Conservation (phyloP, 2,797 vertebrate genomes). For the Molossus molossus region DNA sequence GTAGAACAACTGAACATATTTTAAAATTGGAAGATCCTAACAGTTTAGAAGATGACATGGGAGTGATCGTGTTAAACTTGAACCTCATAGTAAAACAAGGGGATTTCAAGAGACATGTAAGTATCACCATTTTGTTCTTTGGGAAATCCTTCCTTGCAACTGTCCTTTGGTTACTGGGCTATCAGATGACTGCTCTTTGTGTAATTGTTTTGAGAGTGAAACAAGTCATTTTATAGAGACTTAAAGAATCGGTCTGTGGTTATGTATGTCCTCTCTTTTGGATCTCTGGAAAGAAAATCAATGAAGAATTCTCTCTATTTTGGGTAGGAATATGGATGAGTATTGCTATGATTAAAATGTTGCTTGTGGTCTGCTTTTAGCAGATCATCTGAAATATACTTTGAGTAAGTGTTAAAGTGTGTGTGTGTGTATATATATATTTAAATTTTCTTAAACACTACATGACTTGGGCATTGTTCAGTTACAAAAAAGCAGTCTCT, state of each 20-base stretch:
- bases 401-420: slow-evolving; percentile 12
- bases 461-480: not conserved
- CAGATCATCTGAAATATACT: not conserved
- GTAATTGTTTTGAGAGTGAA: not conserved
- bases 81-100: slow-evolving; percentile 94
- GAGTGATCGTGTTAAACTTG: slow-evolving; percentile 94
- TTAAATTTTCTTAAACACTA: not conserved
- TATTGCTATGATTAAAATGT: not conserved
- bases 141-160: not conserved
- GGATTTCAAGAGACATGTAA: slow-evolving; percentile 94
- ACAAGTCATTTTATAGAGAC: not conserved
- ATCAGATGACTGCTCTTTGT: not conserved
- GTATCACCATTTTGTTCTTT: slow-evolving; percentile 73
- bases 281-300: not conserved
- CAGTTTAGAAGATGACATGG: slow-evolving; percentile 97
- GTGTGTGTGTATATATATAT: no score
- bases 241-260: not conserved
- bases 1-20: slow-evolving; percentile 93
- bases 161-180: not conserved
- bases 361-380: not conserved
- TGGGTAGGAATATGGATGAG: not conserved
- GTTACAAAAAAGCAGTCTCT: not conserved
- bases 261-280: not conserved
- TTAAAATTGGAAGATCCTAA: slow-evolving; percentile 94
- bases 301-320: not conserved